Evolutionary conservation across 2,797 vertebrate species (phyloP).

Genomic region (Cuculus canorus): DNA sequence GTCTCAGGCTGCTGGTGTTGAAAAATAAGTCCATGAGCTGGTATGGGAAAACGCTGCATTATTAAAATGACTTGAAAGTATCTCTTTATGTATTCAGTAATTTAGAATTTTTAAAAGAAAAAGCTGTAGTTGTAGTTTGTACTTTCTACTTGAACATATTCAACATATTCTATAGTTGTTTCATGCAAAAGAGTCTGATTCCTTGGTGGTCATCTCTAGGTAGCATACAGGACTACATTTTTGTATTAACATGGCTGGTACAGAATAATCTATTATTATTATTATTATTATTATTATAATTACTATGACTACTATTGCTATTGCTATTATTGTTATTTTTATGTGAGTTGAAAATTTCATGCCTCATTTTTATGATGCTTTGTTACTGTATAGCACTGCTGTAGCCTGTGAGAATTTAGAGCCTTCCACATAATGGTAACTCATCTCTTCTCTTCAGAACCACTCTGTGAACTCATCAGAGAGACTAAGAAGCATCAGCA

Average conservation of each 20-base stretch:
- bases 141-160: background rate
- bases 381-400: background rate
- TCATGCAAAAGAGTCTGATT: background rate
- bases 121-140: background rate
- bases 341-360: background rate
- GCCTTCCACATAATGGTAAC: background rate
- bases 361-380: background rate
- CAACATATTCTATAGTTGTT: background rate
- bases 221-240: background rate
- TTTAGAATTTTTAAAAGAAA: background rate
- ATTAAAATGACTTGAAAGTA: background rate
- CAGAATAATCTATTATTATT: background rate
- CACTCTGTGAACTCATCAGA: background rate
- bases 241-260: background rate
- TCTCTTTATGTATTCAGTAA: background rate
- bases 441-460: background rate
- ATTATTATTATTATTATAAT: background rate
- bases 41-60: background rate
- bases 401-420: background rate
- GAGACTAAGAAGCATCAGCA: background rate
- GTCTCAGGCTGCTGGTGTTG: background rate
- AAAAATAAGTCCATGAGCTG: background rate
- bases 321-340: background rate
- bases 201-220: background rate
- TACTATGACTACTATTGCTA: background rate